Evolutionary conservation across 2,888 invertebrate species (phyloP).

Genomic region (Drosophila cracens): DNA sequence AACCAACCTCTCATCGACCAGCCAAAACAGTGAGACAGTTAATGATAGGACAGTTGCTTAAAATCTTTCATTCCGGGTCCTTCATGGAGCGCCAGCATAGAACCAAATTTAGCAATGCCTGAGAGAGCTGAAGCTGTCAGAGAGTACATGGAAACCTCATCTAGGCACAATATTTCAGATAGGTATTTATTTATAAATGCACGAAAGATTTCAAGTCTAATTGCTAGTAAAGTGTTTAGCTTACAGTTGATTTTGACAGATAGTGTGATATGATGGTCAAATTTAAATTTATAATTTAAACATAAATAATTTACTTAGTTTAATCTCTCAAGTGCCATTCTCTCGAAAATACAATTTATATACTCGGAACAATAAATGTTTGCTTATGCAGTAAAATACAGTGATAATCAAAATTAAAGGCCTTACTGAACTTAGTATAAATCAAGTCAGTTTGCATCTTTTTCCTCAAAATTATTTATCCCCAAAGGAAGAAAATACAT

Average conservation of each 20-base stretch:
- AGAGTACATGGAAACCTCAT: background rate
- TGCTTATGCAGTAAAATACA: background rate
- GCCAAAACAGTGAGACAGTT: background rate
- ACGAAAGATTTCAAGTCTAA: background rate
- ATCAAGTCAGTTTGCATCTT: background rate
- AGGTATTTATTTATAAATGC: background rate
- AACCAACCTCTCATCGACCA: background rate
- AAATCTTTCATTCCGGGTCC: background rate
- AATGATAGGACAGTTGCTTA: background rate
- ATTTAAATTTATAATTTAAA: background rate
- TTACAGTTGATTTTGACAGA: background rate
- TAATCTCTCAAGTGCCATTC: background rate
- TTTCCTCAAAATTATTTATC: background rate
- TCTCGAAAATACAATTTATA: background rate
- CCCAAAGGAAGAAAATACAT: background rate
- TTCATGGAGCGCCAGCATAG: background rate
- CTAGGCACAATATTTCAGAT: background rate
- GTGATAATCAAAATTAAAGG: constrained; percentile 1
- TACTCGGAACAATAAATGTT: background rate
- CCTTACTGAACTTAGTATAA: background rate
- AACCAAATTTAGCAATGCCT: background rate
- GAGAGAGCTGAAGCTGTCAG: background rate
- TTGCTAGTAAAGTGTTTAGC: background rate
- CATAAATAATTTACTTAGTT: background rate
- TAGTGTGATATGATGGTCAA: background rate